Evolutionary conservation across 2,888 invertebrate species (phyloP).

Genomic region (Petrolisthes cinctipes): DNA sequence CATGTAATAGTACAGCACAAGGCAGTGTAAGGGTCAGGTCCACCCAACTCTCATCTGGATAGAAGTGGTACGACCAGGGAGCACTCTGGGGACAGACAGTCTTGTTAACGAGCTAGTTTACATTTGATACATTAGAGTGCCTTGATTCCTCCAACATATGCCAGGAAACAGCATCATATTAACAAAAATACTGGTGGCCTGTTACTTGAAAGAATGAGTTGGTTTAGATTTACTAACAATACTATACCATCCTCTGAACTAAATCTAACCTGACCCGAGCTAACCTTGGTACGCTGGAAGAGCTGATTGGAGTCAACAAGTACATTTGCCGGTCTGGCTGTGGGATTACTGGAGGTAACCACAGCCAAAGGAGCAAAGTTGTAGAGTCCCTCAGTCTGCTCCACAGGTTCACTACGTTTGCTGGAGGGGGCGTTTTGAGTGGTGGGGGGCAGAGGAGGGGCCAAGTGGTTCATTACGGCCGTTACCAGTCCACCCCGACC

Average conservation of each 20-base stretch:
- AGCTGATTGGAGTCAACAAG: slow-evolving; percentile 86
- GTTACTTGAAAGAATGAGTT: not conserved
- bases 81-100: slow-evolving; percentile 79
- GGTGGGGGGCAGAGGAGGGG: slow-evolving; percentile 70
- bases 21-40: slow-evolving; percentile 89
- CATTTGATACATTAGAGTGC: not conserved
- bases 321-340: slow-evolving; percentile 90
- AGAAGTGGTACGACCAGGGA: slow-evolving; percentile 97
- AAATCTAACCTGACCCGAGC: not conserved
- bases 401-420: slow-evolving; percentile 74
- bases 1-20: slow-evolving; percentile 87
- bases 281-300: slow-evolving; percentile 73
- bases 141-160: not conserved
- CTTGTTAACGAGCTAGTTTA: not conserved
- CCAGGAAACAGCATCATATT: not conserved
- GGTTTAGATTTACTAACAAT: no score
- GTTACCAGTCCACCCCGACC: slow-evolving; percentile 79
- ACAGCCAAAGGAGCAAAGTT: slow-evolving; percentile 91
- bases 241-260: not conserved
- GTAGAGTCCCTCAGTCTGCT: slow-evolving; percentile 79
- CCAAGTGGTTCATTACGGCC: slow-evolving; percentile 77
- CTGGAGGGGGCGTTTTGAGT: slow-evolving; percentile 66
- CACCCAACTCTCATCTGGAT: slow-evolving; percentile 85
- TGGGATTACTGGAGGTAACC: slow-evolving; percentile 84
- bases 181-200: not conserved